Evolutionary conservation across 2,888 invertebrate species (phyloP), one percentile per base, ranked within the genome.

Genomic region (Falcaria lacertinaria): DNA sequence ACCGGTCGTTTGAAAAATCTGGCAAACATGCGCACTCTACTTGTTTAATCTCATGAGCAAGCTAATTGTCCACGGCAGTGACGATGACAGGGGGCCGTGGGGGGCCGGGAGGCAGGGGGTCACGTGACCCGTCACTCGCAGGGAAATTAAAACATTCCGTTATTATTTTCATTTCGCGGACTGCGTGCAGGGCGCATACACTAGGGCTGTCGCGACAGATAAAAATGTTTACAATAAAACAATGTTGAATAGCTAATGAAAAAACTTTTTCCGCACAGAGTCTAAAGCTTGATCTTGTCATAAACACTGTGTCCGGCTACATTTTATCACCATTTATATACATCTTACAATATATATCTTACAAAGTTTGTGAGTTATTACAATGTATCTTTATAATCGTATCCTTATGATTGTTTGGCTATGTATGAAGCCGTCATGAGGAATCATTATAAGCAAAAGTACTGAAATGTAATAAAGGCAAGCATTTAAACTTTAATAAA

Each of bases 111-210:
- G 63, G 54, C 57, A 49, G 54, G 57, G 64, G 71, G 70, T 57
- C 90, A 90, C 90, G 89, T 89, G 90, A 86, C 90, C 90, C 83
- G 90, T 90, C 90, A 89, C 74, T 80, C 74, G 82, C 90, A 90
- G 89, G 71, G 78, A 88, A 89, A 89, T 89, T 89, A 89, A 88
- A 89, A 86, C 86, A 88, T 88, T 86, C 86, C 83, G 78, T 79
- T 86, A 85, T 85, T 85, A 87, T 86, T 84, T 85, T 76, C 73
- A 73, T 73, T 71, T 64, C 57, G 57, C 62, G 60, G 50, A 37
- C 37, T 37, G 22, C 36, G 37, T 37, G 51, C 53, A 50, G 45
- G 44, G 49, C 49, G 42, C 53, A 51, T 47, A 45, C 41, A 36
- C 44, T 51, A 51, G 54, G 50, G 51, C 41, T 51, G 46, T 42